Evolutionary conservation across 2,113 vertebrate species (phyloP).

Genomic region (Sciurus niger): DNA sequence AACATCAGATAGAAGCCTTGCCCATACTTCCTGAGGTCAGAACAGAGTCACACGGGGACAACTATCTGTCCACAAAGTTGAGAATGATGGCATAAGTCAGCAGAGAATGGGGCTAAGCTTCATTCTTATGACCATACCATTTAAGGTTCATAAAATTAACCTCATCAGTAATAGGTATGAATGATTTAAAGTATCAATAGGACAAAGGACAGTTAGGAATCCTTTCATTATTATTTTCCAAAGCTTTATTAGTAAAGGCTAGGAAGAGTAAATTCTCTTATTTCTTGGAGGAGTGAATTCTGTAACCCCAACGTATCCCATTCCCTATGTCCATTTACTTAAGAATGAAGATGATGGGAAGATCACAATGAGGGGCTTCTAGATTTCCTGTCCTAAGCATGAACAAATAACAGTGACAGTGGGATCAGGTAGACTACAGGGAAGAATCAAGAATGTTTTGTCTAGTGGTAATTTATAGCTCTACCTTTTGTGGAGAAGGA

Average conservation of each 20-base stretch:
- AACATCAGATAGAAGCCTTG: not conserved
- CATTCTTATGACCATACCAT: not conserved
- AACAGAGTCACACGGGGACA: not conserved
- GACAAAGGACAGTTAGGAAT: not conserved
- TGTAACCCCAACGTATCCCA: not conserved
- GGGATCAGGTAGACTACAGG: not conserved
- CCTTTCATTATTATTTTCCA: not conserved
- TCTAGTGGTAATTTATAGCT: not conserved
- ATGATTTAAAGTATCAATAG: not conserved
- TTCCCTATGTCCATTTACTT: not conserved
- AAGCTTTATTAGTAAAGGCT: not conserved
- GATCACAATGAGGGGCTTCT: not conserved
- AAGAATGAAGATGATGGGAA: not conserved
- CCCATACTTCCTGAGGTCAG: not conserved
- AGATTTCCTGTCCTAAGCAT: not conserved
- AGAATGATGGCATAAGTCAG: not conserved
- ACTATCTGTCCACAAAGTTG: not conserved
- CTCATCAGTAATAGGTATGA: not conserved
- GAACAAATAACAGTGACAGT: not conserved
- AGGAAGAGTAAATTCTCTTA: not conserved
- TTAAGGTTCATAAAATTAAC: not conserved
- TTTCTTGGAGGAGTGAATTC: not conserved
- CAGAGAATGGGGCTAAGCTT: not conserved
- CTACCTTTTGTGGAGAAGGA: not conserved
- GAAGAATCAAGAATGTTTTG: not conserved